Percentiles rank a stretch among this genome's conserved stretches.
phyloP scores from a whole-genome alignment of 2,797 vertebrate genomes.

The Acanthurus leucopareius region DNA sequence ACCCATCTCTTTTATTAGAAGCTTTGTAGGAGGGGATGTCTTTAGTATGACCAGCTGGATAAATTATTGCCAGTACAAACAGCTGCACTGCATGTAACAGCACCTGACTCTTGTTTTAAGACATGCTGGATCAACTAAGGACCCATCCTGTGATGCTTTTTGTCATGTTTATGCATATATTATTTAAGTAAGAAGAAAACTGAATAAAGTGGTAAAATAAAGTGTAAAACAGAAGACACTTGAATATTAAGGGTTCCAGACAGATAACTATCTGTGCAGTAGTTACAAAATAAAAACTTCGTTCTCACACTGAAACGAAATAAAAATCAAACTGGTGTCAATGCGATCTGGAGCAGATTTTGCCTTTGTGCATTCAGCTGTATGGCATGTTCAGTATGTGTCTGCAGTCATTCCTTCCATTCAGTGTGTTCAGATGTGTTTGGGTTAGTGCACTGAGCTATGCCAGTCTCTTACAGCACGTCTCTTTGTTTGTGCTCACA shows the following conservation, averaged over 20 bases:
- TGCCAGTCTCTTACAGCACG: neutral
- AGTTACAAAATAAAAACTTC: neutral
- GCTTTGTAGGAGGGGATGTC: too few species aligned
- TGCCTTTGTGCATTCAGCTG: conserved; percentile 24
- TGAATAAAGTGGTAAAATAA: neutral
- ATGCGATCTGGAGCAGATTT: neutral
- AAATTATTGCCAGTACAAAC: too few species aligned
- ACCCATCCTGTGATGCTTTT: too few species aligned
- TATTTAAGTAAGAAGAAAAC: neutral
- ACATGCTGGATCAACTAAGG: too few species aligned
- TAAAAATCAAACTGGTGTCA: neutral
- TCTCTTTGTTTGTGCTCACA: conserved; percentile 68
- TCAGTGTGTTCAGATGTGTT: conserved; percentile 31
- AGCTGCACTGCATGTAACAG: too few species aligned
- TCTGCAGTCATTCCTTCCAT: conserved; percentile 25
- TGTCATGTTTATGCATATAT: too few species aligned
- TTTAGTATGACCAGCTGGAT: too few species aligned
- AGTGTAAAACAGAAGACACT: neutral
- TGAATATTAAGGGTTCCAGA: too few species aligned
- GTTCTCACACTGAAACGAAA: neutral
- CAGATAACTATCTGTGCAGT: neutral
- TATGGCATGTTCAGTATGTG: conserved; percentile 37
- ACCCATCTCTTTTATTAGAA: too few species aligned
- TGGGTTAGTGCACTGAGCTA: conserved; percentile 21
- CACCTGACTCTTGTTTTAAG: too few species aligned